phyloP scores from a whole-genome alignment of 1,140 invertebrate genomes.

The Cydia strobilella region DNA sequence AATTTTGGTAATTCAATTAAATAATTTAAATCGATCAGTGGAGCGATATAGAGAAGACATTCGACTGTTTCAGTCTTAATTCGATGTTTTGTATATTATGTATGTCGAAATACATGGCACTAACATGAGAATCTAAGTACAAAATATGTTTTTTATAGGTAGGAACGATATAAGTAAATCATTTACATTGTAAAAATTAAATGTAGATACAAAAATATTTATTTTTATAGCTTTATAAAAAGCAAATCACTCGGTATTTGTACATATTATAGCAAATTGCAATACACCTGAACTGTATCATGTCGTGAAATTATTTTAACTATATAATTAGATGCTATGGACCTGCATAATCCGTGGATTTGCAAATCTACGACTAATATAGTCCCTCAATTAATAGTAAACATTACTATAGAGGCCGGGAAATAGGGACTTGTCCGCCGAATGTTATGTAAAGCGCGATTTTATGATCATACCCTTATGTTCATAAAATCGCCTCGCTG shows the following conservation, averaged over 20 bases:
- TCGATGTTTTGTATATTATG: conserved; percentile 59
- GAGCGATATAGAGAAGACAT: conserved; percentile 25
- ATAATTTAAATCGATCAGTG: neutral
- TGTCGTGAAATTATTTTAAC: neutral
- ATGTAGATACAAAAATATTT: conserved; percentile 60
- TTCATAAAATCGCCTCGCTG: too few species aligned
- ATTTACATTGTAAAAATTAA: conserved; percentile 60
- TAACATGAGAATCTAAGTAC: conserved; percentile 63
- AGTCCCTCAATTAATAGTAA: too few species aligned
- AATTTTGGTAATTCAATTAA: neutral
- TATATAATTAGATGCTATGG: neutral
- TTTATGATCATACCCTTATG: too few species aligned
- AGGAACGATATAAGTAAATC: conserved; percentile 65
- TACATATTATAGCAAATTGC: conserved; percentile 41
- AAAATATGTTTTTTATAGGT: conserved; percentile 46
- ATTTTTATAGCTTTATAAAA: conserved; percentile 53
- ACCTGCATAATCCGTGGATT: neutral
- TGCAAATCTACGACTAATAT: too few species aligned
- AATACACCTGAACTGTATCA: neutral
- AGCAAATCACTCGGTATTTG: conserved; percentile 50
- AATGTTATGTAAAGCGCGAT: too few species aligned
- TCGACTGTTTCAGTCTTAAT: conserved; percentile 70
- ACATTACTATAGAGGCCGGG: too few species aligned
- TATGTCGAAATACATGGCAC: conserved; percentile 66
- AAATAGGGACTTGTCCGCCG: too few species aligned